Conservation (phyloP, 2,888 invertebrate species). For the Mystacides longicornis region DNA sequence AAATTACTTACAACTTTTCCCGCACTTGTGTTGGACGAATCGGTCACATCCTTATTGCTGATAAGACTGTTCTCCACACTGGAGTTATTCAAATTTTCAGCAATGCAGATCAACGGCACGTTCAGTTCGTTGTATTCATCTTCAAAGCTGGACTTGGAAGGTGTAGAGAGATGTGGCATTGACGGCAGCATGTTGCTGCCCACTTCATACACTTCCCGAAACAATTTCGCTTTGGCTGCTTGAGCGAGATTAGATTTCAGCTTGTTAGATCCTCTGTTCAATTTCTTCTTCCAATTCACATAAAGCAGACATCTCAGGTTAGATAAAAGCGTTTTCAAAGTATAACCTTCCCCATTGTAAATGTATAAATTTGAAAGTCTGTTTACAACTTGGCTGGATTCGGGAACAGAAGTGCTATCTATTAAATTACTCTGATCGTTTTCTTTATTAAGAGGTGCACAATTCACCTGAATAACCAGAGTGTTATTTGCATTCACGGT, state of each 20-base stretch:
- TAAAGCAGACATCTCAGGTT: neutral
- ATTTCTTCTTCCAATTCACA: neutral
- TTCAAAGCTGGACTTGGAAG: conserved; percentile 32
- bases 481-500: too few relatives aligned
- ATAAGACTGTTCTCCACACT: too few relatives aligned
- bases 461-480: too few relatives aligned
- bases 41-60: too few relatives aligned
- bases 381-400: neutral
- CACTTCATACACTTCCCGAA: conserved; percentile 7
- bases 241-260: conserved; percentile 9
- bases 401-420: neutral
- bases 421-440: neutral
- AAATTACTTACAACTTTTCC: too few relatives aligned
- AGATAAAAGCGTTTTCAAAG: neutral
- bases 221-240: conserved; percentile 6
- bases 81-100: too few relatives aligned
- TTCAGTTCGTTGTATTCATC: conserved; percentile 3
- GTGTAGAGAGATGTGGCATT: conserved; percentile 45
- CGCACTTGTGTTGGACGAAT: too few relatives aligned
- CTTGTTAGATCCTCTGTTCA: neutral
- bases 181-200: conserved; percentile 43
- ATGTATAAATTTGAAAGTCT: neutral
- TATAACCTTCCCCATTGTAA: neutral
- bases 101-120: too few relatives aligned
- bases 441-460: too few relatives aligned